Conservation (phyloP, 2,797 vertebrate genomes). For the Halcyon chelicuti region DNA sequence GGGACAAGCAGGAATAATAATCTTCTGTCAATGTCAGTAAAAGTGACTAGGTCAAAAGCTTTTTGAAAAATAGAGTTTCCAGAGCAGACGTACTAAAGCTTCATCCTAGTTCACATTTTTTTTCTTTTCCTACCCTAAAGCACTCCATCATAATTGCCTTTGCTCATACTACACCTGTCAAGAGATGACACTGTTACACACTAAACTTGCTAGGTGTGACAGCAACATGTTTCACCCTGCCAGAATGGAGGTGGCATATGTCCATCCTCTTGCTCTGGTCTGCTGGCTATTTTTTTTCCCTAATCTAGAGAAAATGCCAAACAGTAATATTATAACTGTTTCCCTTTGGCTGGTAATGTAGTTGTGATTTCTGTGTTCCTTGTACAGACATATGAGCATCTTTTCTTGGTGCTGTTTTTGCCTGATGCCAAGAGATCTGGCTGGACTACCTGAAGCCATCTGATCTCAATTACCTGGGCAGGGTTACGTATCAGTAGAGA, state of each 20-base stretch:
- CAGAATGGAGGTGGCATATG: not conserved
- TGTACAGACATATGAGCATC: not conserved
- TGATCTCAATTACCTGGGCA: not conserved
- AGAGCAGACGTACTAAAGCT: not conserved
- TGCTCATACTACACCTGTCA: constrained; percentile 14
- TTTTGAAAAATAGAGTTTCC: not conserved
- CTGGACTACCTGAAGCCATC: not conserved
- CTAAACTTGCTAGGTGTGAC: not conserved
- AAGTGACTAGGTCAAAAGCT: constrained; percentile 19
- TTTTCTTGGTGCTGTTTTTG: not conserved
- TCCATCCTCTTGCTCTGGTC: not conserved
- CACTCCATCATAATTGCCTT: constrained; percentile 12
- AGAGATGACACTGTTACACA: not conserved
- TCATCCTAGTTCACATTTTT: not conserved
- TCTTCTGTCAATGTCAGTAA: not conserved
- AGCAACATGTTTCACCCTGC: not conserved
- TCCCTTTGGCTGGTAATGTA: not conserved
- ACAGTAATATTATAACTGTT: not conserved
- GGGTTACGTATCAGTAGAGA: not conserved
- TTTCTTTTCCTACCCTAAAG: not conserved
- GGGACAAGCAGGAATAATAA: not conserved
- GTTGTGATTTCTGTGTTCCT: not conserved
- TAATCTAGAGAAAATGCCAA: not conserved
- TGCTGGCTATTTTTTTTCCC: not conserved
- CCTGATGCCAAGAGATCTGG: not conserved